Percentiles rank a stretch among this genome's conserved stretches.
Evolutionary conservation across 2,113 vertebrate species (phyloP).

Genomic region (Genyomyrus donnyi): DNA sequence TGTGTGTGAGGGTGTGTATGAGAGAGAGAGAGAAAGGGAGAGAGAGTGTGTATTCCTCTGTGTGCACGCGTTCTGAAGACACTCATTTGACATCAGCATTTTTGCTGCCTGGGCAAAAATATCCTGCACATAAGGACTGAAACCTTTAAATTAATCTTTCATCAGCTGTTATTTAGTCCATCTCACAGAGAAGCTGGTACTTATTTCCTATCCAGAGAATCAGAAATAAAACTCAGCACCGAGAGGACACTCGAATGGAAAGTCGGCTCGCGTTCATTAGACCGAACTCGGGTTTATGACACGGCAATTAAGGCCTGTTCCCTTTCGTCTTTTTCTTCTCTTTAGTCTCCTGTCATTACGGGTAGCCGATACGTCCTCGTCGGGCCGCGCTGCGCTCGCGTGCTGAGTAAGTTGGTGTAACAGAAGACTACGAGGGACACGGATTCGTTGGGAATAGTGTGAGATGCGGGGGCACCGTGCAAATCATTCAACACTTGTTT

Average conservation of each 20-base stretch:
- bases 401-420: neutral
- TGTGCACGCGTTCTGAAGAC: constrained; percentile 13
- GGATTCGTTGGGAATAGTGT: no score
- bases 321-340: neutral
- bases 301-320: neutral
- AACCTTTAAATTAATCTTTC: constrained; percentile 59
- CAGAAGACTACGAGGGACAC: neutral
- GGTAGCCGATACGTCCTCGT: neutral
- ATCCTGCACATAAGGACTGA: constrained; percentile 37
- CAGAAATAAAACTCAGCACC: constrained; percentile 28
- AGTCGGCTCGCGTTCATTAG: neutral
- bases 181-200: constrained; percentile 32
- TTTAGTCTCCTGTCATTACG: neutral
- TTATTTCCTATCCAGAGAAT: constrained; percentile 32
- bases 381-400: neutral
- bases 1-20: constrained; percentile 21
- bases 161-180: constrained; percentile 43
- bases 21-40: neutral
- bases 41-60: constrained; percentile 5
- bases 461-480: neutral
- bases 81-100: neutral
- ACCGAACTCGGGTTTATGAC: neutral
- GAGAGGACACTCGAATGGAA: constrained; percentile 25
- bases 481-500: neutral
- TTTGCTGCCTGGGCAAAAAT: constrained; percentile 40